phyloP scores from a whole-genome alignment of 1,140 invertebrate genomes.

The Saxidomus purpurata region DNA sequence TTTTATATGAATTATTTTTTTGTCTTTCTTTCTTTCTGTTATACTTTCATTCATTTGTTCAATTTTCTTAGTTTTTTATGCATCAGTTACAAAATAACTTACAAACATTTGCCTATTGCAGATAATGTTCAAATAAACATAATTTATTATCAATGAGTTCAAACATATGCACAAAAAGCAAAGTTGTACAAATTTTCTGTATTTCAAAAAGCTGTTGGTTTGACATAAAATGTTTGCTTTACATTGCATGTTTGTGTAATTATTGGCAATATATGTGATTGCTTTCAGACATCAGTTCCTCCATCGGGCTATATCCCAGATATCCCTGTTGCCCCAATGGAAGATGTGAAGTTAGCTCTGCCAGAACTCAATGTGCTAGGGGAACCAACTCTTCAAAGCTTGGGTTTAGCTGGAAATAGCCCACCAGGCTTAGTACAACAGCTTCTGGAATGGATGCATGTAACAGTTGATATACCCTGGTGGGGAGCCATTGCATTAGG shows the following conservation, averaged over 20 bases:
- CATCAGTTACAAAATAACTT: too few species aligned
- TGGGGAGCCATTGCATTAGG: slow-evolving; percentile 93
- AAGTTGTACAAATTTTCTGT: too few species aligned
- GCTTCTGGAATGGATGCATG: slow-evolving; percentile 93
- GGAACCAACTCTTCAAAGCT: slow-evolving; percentile 92
- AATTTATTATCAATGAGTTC: too few species aligned
- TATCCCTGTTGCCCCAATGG: slow-evolving; percentile 19
- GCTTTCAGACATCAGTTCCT: slow-evolving; percentile 12
- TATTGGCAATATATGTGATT: too few species aligned
- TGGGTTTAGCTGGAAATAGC: slow-evolving; percentile 93
- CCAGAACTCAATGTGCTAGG: slow-evolving; percentile 87
- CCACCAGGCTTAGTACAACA: slow-evolving; percentile 94
- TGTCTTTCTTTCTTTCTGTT: too few species aligned
- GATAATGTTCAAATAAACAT: too few species aligned
- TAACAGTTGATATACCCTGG: slow-evolving; percentile 93
- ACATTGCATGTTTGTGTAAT: too few species aligned
- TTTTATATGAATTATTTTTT: neutral
- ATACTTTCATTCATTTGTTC: too few species aligned
- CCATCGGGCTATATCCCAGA: slow-evolving; percentile 61
- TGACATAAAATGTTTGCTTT: too few species aligned
- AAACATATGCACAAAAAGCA: too few species aligned
- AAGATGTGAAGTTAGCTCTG: neutral
- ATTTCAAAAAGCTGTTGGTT: too few species aligned
- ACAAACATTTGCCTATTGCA: too few species aligned
- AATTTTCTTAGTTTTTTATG: neutral